Conservation (phyloP, 2,888 invertebrate genomes). For the Caenorhabditis sp. region DNA sequence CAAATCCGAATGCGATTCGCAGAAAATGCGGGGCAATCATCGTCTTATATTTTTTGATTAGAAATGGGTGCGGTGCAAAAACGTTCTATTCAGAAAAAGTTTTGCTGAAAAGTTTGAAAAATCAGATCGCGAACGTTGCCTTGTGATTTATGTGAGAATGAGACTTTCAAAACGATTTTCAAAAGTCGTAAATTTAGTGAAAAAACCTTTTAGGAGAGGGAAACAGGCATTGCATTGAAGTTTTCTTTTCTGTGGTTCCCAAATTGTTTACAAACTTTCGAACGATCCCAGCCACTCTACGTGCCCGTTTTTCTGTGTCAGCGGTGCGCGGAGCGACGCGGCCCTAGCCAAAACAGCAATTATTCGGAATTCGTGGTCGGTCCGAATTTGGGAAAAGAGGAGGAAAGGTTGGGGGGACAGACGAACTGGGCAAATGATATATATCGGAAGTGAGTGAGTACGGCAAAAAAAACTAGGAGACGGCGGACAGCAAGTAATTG, state of each 20-base stretch:
- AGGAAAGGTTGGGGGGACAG: constrained; percentile 17
- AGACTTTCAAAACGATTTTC: too few relatives aligned
- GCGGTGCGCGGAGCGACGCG: constrained; percentile 1
- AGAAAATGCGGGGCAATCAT: not conserved
- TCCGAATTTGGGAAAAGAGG: constrained; percentile 35
- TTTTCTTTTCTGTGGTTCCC: not conserved
- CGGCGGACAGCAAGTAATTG: constrained; percentile 29
- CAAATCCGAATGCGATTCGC: not conserved
- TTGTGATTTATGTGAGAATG: too few relatives aligned
- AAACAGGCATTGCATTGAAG: too few relatives aligned
- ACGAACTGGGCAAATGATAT: constrained; percentile 39
- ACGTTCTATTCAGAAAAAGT: too few relatives aligned
- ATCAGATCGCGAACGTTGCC: too few relatives aligned
- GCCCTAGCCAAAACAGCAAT: constrained; percentile 53
- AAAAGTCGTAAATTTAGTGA: too few relatives aligned
- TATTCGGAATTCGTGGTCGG: constrained; percentile 43
- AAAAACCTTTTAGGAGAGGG: too few relatives aligned
- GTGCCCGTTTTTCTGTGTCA: not conserved
- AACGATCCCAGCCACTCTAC: not conserved
- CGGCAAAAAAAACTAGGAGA: constrained; percentile 34
- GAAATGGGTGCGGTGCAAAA: too few relatives aligned
- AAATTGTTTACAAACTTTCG: not conserved
- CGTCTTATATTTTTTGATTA: not conserved
- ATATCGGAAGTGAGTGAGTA: constrained; percentile 27
- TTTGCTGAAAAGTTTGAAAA: too few relatives aligned